Evolutionary conservation across 2,888 invertebrate species (phyloP).

Genomic region (Stenichneumon culpator): DNA sequence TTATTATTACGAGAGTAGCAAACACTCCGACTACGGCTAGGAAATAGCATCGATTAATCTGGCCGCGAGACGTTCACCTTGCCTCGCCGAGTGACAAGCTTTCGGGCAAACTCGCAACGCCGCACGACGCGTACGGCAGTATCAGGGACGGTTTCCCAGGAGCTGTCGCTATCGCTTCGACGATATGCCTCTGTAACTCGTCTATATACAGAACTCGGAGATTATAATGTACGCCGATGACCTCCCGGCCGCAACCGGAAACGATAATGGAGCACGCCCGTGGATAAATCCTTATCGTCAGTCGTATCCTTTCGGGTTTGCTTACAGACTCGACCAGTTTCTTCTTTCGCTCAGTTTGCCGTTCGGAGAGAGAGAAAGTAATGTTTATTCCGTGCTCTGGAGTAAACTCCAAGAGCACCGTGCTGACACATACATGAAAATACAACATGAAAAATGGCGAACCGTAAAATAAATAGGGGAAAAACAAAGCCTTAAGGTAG

Average conservation of each 20-base stretch:
- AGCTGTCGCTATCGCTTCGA: conserved; percentile 42
- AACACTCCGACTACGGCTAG: background rate
- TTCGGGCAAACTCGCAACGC: background rate
- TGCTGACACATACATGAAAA: too few relatives aligned
- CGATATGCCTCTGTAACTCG: conserved; percentile 30
- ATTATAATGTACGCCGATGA: conserved; percentile 42
- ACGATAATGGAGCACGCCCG: conserved; percentile 63
- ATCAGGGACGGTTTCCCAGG: conserved; percentile 35
- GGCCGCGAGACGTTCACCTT: conserved; percentile 1
- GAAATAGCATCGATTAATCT: background rate
- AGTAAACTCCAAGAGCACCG: too few relatives aligned
- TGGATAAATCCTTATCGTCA: conserved; percentile 58
- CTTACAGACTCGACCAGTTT: conserved; percentile 43
- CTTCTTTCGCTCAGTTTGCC: conserved; percentile 6
- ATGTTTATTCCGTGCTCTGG: too few relatives aligned
- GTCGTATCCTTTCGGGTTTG: conserved; percentile 38
- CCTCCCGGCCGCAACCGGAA: conserved; percentile 53
- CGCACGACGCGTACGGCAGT: background rate
- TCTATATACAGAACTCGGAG: conserved; percentile 37
- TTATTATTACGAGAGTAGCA: background rate
- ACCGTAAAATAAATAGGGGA: too few relatives aligned
- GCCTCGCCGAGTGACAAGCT: background rate
- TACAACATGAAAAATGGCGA: too few relatives aligned
- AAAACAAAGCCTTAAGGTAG: too few relatives aligned
- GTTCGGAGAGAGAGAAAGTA: background rate